phyloP scores from a whole-genome alignment of 2,888 invertebrate species.

The Stramonita haemastoma region DNA sequence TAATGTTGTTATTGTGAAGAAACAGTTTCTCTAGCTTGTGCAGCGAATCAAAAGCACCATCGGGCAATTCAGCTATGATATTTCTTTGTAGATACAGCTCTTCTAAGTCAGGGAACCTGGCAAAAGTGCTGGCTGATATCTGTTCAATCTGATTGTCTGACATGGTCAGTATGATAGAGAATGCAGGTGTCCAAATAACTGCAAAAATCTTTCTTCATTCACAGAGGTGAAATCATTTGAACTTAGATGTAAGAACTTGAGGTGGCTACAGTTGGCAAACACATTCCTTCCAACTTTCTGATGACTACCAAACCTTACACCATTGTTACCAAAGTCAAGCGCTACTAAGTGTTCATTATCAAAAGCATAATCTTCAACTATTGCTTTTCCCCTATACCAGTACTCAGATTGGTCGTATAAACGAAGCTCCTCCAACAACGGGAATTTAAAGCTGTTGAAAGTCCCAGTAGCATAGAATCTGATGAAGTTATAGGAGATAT shows the following conservation, averaged over 20 bases:
- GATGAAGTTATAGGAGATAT: not conserved
- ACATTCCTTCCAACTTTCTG: not conserved
- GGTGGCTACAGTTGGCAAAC: conserved; percentile 27
- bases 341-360: not conserved
- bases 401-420: not conserved
- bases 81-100: conserved; percentile 38
- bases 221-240: conserved; percentile 20
- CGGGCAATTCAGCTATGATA: conserved; percentile 38
- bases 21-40: conserved; percentile 76
- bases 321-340: conserved; percentile 39
- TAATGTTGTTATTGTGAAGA: conserved; percentile 75
- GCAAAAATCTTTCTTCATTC: not conserved
- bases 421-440: not conserved
- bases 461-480: not conserved
- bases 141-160: not conserved
- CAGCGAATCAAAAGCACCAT: conserved; percentile 34
- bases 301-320: conserved; percentile 18
- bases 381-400: not conserved
- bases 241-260: conserved; percentile 25
- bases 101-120: not conserved
- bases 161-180: conserved; percentile 41
- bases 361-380: not conserved
- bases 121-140: conserved; percentile 34
- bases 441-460: not conserved
- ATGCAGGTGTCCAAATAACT: conserved; percentile 21